These are phyloP conservation scores for Melanophora roralis DNA, from an alignment of 2,888 invertebrate species.

Conservation along the genomic window DNA sequence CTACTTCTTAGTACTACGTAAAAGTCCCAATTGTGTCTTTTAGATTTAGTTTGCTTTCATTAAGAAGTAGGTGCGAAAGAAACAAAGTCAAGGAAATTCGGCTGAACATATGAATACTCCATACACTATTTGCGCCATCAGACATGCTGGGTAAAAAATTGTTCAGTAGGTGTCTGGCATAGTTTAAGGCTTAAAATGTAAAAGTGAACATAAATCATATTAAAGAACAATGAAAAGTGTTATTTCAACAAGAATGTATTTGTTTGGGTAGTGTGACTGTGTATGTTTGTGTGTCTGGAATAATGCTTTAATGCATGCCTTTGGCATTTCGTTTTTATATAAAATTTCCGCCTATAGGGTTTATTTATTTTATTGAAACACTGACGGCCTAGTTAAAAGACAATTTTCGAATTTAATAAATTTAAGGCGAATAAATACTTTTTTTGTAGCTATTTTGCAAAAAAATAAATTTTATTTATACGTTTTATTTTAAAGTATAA, in stretches of 20 bases:
- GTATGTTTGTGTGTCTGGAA: not conserved
- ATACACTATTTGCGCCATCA: too few relatives aligned
- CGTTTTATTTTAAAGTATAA: too few relatives aligned
- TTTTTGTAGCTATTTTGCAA: not conserved
- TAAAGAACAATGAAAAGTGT: slow-evolving; percentile 28
- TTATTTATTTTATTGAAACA: not conserved
- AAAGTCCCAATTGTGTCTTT: too few relatives aligned
- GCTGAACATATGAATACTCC: too few relatives aligned
- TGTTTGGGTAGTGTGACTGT: not conserved
- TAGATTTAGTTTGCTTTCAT: too few relatives aligned
- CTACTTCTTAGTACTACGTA: too few relatives aligned
- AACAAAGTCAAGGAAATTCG: too few relatives aligned
- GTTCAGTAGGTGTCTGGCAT: not conserved
- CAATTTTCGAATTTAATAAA: not conserved
- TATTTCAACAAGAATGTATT: slow-evolving; percentile 26
- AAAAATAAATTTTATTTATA: not conserved
- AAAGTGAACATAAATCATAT: slow-evolving; percentile 31
- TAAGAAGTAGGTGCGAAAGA: too few relatives aligned
- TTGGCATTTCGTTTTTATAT: not conserved
- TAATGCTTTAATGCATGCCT: not conserved
- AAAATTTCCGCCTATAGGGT: not conserved
- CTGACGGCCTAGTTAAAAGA: not conserved
- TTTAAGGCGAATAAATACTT: not conserved
- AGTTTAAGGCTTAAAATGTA: slow-evolving; percentile 30
- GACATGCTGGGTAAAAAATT: too few relatives aligned